Base-by-base conservation (phyloP, 2,888 invertebrate species). In the Idaea dimidiata region DNA sequence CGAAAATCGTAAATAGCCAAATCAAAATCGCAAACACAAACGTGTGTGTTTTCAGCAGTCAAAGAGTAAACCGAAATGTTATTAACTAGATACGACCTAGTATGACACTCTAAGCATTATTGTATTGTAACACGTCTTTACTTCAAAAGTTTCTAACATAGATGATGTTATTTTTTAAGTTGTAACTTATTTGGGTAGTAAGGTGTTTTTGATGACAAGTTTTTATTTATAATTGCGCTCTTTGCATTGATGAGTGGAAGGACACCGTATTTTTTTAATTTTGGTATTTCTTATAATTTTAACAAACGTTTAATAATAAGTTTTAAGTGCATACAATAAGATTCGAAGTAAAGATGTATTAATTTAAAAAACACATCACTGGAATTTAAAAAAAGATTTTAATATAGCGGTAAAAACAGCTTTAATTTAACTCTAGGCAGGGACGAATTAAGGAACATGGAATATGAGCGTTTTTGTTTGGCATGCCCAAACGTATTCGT, bases 321-420 rank as follows among this genome's bases (percentile, higher is more conserved):
- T n/a, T 24, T 24, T 24, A 24, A 24, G 24, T 24, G 24, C 24
- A 24, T 24, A 24, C 24, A 24, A 24, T 24, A 5, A 24, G 24
- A 33, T 43, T 43, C 10, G 1, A 43, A 43, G 43, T 43, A 43
- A 43, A 43, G 43, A 43, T 10, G 43, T 43, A 43, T 43, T 43
- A 4, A 0, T 43, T 43, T 3, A 43, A 14, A 8, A 43, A 43
- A 43, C 43, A 43, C 43, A 43, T 10, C 43, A 43, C 43, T 43
- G 43, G 8, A 43, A 43, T 43, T 43, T 0, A 43, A 43, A n/a
- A 33, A 61, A 2, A 33, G 16, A 59, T 43, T 43, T 43, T 43
- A 43, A 43, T 43, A 43, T 43, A 43, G 43, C 43, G 43, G 43
- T 43, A 43, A 43, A 43, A 43, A 43, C 43, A 43, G 43, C 43